Percentiles rank a stretch among this genome's conserved stretches.
Evolutionary conservation across 2,888 invertebrate genomes (phyloP).

Genomic region (Eulithis testata): DNA sequence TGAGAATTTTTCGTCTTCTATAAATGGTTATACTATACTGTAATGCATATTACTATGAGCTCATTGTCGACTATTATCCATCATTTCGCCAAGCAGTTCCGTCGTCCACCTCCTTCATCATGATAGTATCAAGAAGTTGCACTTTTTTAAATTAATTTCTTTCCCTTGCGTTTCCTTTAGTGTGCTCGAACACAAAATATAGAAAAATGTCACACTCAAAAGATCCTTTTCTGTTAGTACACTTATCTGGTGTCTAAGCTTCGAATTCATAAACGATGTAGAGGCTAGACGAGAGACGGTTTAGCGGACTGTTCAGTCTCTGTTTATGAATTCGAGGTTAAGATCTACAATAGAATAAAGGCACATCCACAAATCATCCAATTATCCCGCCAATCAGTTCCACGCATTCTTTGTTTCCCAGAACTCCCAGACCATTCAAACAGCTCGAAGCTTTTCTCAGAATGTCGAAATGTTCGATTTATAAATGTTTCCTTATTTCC

Average conservation of each 20-base stretch:
- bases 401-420: too few species aligned
- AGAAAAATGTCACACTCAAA: background rate
- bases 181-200: background rate
- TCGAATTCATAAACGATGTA: too few species aligned
- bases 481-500: conserved; percentile 21
- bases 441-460: conserved; percentile 15
- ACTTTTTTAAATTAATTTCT: conserved; percentile 12
- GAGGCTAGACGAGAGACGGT: too few species aligned
- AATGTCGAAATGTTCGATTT: conserved; percentile 2
- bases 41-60: background rate
- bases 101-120: conserved; percentile 1
- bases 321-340: too few species aligned
- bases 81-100: background rate
- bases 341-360: too few species aligned
- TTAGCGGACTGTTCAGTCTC: too few species aligned
- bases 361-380: too few species aligned
- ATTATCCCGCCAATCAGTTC: too few species aligned
- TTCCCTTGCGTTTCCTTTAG: conserved; percentile 7
- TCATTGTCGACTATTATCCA: background rate
- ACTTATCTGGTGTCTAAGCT: too few species aligned
- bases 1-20: too few species aligned
- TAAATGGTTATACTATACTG: too few species aligned
- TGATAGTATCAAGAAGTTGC: conserved; percentile 3
- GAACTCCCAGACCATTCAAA: background rate
- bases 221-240: background rate